Conservation (phyloP, 1,140 invertebrate species). For the Lerema accius region DNA sequence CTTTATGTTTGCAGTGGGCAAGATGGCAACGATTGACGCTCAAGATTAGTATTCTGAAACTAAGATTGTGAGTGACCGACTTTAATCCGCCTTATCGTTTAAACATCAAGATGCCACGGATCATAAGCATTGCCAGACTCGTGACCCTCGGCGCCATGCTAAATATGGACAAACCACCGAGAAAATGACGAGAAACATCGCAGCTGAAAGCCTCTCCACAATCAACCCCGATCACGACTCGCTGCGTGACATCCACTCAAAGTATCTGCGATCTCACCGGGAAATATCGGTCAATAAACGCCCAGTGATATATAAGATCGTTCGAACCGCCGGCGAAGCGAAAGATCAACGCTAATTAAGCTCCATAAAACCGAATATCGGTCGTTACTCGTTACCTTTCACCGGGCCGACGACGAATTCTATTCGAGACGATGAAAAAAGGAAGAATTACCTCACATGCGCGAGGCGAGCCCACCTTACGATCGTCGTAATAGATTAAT, state of each 20-base stretch:
- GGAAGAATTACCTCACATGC: constrained; percentile 58
- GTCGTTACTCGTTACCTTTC: constrained; percentile 66
- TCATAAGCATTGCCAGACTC: not conserved
- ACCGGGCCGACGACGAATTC: constrained; percentile 53
- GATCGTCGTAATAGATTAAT: constrained; percentile 76
- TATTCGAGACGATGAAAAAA: constrained; percentile 48
- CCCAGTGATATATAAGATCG: constrained; percentile 52
- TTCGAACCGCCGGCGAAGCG: constrained; percentile 56
- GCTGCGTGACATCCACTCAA: constrained; percentile 52
- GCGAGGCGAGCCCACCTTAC: constrained; percentile 62
- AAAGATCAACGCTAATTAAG: constrained; percentile 76
- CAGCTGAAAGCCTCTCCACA: constrained; percentile 44
- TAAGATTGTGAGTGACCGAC: too few species aligned
- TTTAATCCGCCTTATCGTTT: not conserved
- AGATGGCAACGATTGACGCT: too few species aligned
- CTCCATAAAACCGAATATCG: constrained; percentile 75
- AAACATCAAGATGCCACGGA: not conserved
- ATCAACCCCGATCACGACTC: constrained; percentile 35
- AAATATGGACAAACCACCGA: constrained; percentile 25
- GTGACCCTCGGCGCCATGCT: not conserved
- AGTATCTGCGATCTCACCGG: constrained; percentile 49
- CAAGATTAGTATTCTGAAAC: too few species aligned
- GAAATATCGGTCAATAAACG: constrained; percentile 61
- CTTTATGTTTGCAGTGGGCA: too few species aligned
- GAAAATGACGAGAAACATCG: constrained; percentile 23